A percentile compares a stretch with the other conserved stretches of the same genome.
phyloP scores from a whole-genome alignment of 2,888 invertebrate genomes.

The Parapristionchus giblindavisi region DNA sequence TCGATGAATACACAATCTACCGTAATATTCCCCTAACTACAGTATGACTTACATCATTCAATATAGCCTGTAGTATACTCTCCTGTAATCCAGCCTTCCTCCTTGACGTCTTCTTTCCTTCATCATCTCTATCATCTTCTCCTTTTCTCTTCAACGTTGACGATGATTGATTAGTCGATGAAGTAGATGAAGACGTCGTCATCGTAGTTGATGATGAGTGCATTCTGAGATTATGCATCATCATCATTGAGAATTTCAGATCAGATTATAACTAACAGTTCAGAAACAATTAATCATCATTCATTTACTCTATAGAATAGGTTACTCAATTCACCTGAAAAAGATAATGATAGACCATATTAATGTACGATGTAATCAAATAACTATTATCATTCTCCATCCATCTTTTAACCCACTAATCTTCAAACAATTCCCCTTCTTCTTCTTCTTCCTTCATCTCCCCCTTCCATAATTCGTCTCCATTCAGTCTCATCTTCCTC shows the following conservation, averaged over 20 bases:
- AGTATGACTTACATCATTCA: slow-evolving; percentile 8
- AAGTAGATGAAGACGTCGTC: background rate
- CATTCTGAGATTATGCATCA: slow-evolving; percentile 5
- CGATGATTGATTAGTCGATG: background rate
- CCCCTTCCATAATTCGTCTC: background rate
- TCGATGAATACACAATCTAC: too few species aligned
- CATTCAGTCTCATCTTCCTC: background rate
- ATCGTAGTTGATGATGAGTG: too few species aligned
- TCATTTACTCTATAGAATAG: too few species aligned
- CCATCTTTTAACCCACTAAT: background rate
- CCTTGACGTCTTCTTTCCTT: background rate
- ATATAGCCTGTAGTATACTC: slow-evolving; percentile 29
- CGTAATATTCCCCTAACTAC: background rate
- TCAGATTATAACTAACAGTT: too few species aligned
- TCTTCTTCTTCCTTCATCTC: background rate
- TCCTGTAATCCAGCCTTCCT: slow-evolving; percentile 25
- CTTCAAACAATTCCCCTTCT: background rate
- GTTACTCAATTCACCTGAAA: too few species aligned
- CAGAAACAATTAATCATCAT: too few species aligned
- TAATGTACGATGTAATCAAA: too few species aligned
- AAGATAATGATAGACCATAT: too few species aligned
- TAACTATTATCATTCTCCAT: too few species aligned
- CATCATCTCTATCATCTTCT: too few species aligned
- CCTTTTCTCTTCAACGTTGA: too few species aligned
- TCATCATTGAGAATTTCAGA: too few species aligned